Base-by-base conservation (phyloP, 2,797 vertebrate species). In the Myotis daubentonii region DNA sequence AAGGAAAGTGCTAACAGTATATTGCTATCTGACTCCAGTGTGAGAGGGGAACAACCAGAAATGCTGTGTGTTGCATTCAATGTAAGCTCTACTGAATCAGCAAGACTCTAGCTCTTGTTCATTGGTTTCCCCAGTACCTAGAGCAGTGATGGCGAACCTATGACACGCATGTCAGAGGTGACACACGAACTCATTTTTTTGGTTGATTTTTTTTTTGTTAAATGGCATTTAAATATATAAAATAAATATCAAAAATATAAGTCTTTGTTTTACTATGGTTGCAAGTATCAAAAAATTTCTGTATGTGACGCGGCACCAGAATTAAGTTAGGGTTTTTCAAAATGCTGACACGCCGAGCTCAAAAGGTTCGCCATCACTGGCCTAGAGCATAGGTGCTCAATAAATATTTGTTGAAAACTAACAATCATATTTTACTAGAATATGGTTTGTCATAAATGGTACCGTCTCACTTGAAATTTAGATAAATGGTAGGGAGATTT, bases 21-120 rank as follows among this genome's bases (percentile, higher is more conserved):
- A 49, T 30, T 51, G 7, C 28, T 53, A 79, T 41, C 38, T 65
- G 30, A 47, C 38, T 20, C 36, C 30, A 84, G 65, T 70, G 33
- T 0, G 6, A 49, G 2, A 11, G 5, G 30, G 44, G 15, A 87
- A 0, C 17, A 47, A 22, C 4, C 28, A 71, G 3, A 3, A 38
- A 25, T 60, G 19, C 57, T 5, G 60, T 16, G 15, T 33, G 60
- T 86, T 78, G 23, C 47, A 49, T 20, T 70, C 80, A 78, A 33
- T 49, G 36, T 53, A 65, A 72, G 10, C 9, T 85, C 19, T 12
- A 4, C 2, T 62, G 57, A 11, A 51, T 49, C 8, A 57, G 28
- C 6, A 76, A 62, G 20, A 55, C 28, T 75, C 90, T 76, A 6
- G 78, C 10, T 44, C 6, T 38, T 55, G 2, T 72, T 44, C 19